These are phyloP conservation scores for Dasysyrphus albostriatus DNA, from an alignment of 2,888 invertebrate genomes.

Conservation along the genomic window DNA sequence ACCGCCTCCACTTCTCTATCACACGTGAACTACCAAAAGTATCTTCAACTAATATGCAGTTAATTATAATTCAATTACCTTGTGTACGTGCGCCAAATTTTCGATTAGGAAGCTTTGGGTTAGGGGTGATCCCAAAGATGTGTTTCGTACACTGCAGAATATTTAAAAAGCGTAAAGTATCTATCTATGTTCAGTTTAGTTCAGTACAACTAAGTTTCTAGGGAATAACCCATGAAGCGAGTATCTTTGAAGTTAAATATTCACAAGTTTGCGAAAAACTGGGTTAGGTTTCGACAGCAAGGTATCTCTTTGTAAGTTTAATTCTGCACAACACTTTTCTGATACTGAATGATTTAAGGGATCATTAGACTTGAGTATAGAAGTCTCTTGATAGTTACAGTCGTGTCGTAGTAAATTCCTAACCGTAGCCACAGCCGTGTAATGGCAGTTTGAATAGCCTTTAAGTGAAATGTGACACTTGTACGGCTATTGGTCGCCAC, in stretches of 20 bases:
- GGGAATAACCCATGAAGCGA: conserved; percentile 9
- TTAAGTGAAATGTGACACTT: conserved; percentile 72
- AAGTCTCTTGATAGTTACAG: conserved; percentile 1
- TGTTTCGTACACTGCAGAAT: conserved; percentile 35
- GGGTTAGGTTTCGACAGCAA: conserved; percentile 58
- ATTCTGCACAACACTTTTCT: not conserved
- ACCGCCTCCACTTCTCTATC: not conserved
- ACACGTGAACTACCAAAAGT: conserved; percentile 11
- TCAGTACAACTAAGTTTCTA: not conserved
- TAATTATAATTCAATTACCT: conserved; percentile 75
- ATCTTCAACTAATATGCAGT: conserved; percentile 62
- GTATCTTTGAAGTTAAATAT: conserved; percentile 41
- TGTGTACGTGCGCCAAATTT: conserved; percentile 72
- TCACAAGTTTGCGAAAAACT: conserved; percentile 50
- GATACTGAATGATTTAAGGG: conserved; percentile 62
- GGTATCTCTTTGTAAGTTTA: not conserved
- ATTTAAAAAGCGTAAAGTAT: conserved; percentile 42
- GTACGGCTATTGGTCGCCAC: conserved; percentile 62
- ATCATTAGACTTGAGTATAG: conserved; percentile 61
- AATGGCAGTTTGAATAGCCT: conserved; percentile 68
- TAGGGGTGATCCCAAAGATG: conserved; percentile 35
- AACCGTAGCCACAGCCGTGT: conserved; percentile 59
- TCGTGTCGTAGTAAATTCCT: conserved; percentile 45
- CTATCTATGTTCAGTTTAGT: not conserved
- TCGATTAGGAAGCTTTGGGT: conserved; percentile 54